Evolutionary conservation across 2,113 vertebrate species (phyloP).

Genomic region (Pitta sordida): DNA sequence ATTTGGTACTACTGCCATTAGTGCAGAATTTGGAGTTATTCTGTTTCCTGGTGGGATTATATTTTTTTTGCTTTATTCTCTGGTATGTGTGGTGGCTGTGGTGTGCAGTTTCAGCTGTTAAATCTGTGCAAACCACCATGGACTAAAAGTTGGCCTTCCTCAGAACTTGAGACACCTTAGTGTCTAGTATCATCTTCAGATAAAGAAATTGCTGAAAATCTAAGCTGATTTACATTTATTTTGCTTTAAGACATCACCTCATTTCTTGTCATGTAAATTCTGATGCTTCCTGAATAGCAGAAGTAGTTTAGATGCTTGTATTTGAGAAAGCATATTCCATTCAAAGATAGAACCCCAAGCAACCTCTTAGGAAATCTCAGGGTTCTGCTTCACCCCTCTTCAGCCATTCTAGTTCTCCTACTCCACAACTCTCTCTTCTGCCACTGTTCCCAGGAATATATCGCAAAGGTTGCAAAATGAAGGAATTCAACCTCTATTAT

Average conservation of each 20-base stretch:
- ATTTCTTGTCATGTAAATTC: conserved; percentile 11
- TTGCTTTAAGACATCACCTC: conserved; percentile 18
- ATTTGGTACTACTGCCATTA: not conserved
- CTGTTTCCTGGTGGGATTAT: not conserved
- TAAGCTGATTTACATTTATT: conserved; percentile 9
- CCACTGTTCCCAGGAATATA: not conserved
- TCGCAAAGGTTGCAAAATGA: conserved; percentile 10
- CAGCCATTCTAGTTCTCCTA: not conserved
- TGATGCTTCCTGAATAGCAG: not conserved
- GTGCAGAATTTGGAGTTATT: not conserved
- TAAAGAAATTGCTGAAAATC: not conserved
- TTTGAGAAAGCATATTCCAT: not conserved
- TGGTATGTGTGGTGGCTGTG: not conserved
- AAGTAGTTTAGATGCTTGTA: not conserved
- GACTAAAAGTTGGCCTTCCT: not conserved
- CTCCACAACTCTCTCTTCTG: not conserved
- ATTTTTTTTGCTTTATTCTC: not conserved
- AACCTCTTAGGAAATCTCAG: not conserved
- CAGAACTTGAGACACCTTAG: not conserved
- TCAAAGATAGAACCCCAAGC: not conserved
- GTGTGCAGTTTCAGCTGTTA: not conserved
- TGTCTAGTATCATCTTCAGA: not conserved
- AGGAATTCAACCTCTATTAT: not conserved
- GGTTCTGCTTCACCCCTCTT: not conserved
- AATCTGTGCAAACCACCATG: not conserved